A percentile compares a stretch with the other conserved stretches of the same genome.
phyloP scores from a whole-genome alignment of 2,888 invertebrate genomes.

The Acanthococcus lagerstroemiae region DNA sequence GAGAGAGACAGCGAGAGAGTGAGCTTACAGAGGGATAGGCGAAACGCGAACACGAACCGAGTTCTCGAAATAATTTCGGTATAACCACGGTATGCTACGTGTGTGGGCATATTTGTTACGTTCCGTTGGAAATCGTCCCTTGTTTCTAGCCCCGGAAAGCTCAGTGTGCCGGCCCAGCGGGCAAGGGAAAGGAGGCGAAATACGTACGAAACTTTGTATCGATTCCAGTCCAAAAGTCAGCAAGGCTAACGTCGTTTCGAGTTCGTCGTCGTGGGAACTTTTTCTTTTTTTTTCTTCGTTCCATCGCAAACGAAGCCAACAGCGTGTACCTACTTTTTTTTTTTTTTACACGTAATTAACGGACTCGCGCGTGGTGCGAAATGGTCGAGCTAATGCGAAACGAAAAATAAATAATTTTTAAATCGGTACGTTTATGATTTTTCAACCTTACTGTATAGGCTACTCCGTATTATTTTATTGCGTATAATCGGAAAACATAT shows the following conservation, averaged over 20 bases:
- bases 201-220: constrained; percentile 24
- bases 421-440: too few species aligned
- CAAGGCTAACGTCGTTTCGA: neutral
- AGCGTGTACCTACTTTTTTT: too few species aligned
- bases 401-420: too few species aligned
- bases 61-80: neutral
- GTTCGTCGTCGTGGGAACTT: neutral
- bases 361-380: too few species aligned
- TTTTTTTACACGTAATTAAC: too few species aligned
- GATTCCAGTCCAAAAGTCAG: constrained; percentile 24
- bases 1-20: too few species aligned
- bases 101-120: neutral
- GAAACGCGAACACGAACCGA: too few species aligned
- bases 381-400: too few species aligned
- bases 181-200: neutral
- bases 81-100: neutral
- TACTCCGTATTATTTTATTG: too few species aligned
- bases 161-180: neutral
- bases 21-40: too few species aligned
- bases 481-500: too few species aligned
- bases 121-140: neutral
- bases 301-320: neutral
- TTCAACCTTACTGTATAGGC: too few species aligned
- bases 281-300: neutral
- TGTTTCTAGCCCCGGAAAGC: neutral